Base-by-base conservation (phyloP, 2,888 invertebrate genomes). In the Caenorhabditis imperialis region DNA sequence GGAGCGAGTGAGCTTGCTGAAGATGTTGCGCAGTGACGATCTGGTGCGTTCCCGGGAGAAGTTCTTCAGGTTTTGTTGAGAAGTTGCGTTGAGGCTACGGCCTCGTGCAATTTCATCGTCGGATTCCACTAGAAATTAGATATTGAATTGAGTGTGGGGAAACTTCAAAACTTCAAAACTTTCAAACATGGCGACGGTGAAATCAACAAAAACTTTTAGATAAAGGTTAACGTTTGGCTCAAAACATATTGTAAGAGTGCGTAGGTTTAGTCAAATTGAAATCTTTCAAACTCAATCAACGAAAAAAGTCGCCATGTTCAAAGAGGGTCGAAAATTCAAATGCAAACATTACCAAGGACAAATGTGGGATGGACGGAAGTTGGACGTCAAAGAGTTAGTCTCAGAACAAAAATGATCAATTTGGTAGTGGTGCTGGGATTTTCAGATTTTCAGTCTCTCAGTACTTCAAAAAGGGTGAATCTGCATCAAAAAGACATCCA, bases 101-200 rank as follows among this genome's bases (percentile, higher is more conserved):
- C 82, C 80, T 47, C 83, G 63, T 10, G 84, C 76, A 22, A 84
- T 67, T 48, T 88, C 88, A 51, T 88, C 88, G 71, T 88, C 88
- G 44, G 86, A 88, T 70, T 86, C 88, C 48, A 83, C 87, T 86
- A 69, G 53, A 86, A 82, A 50, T 3, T 10, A 5, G 12, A 40
- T 7, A 14, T 47, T 58, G 38, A 61, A 35, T 25, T 25, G 18
- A 51, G 5, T 4, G 7, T 33, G 22, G 40, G 61, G 54, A 42
- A 44, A 40, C 50, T 55, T 57, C 55, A 71, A 62, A 62, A n/a
- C 1, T 48, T 25, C 20, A 8, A 35, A 14, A 30, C 30, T 30
- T 10, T 30, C 30, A 30, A 30, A 30, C 30, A n/a, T n/a, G n/a
- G n/a, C n/a, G n/a, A n/a, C n/a, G n/a, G n/a, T n/a, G n/a, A n/a